phyloP scores from a whole-genome alignment of 35 echinoderm and acorn worm species.

The Patiria miniata region DNA sequence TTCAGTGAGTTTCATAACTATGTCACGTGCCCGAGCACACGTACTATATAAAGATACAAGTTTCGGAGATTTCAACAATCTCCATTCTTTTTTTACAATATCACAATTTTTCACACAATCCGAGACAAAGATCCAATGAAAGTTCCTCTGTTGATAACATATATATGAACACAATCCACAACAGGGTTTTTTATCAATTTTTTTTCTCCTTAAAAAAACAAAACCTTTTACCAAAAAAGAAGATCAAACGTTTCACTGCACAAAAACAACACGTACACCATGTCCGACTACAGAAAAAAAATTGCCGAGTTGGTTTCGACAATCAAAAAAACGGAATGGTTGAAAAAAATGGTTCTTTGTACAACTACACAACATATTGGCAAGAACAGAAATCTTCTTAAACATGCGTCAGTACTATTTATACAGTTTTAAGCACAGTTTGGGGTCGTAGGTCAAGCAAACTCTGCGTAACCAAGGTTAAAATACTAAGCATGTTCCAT shows the following conservation, averaged over 20 bases:
- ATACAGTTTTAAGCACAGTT: background rate
- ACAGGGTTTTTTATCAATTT: background rate
- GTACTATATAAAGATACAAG: slow-evolving; percentile 23
- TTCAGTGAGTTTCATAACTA: background rate
- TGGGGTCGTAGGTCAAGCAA: no score
- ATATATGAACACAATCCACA: slow-evolving; percentile 23
- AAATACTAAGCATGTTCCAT: no score
- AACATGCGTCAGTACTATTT: background rate
- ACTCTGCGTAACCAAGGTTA: no score
- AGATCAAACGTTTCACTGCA: slow-evolving; percentile 5
- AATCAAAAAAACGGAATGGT: background rate
- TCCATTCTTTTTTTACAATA: slow-evolving; percentile 12
- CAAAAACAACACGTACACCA: slow-evolving; percentile 19
- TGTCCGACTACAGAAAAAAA: background rate
- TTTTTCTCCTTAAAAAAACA: background rate
- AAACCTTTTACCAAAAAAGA: background rate
- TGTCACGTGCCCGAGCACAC: background rate
- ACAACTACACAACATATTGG: background rate
- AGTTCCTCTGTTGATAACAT: slow-evolving; percentile 2
- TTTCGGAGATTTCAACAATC: slow-evolving; percentile 2
- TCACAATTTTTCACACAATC: slow-evolving; percentile 27
- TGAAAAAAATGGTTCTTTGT: background rate
- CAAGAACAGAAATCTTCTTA: slow-evolving; percentile 4
- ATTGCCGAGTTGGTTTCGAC: background rate
- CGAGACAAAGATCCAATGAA: slow-evolving; percentile 1